Evolutionary conservation across 2,797 vertebrate species (phyloP).

Genomic region (Gambelia wislizenii): DNA sequence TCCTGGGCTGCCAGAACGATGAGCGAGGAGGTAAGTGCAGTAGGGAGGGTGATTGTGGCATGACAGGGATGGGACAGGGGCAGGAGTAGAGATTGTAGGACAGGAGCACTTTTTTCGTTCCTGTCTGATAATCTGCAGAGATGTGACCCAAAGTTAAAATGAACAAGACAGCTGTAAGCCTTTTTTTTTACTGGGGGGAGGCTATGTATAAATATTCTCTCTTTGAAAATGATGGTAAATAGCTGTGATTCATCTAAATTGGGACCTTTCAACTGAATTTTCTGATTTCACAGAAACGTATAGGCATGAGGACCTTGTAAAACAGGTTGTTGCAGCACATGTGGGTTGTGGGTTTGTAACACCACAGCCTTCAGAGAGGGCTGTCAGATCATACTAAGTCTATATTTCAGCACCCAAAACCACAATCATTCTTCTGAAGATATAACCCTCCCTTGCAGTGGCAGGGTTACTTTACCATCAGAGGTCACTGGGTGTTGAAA

Average conservation of each 20-base stretch:
- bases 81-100: too few species aligned
- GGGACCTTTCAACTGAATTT: neutral
- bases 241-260: constrained; percentile 1
- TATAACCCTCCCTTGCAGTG: neutral
- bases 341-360: constrained; percentile 17
- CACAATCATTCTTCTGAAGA: constrained; percentile 14
- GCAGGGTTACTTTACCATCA: neutral
- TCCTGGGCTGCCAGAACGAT: too few species aligned
- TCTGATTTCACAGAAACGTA: constrained; percentile 10
- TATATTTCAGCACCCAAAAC: constrained; percentile 22
- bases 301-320: constrained; percentile 6
- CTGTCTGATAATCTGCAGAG: too few species aligned
- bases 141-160: neutral
- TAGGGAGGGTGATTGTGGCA: too few species aligned
- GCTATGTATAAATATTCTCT: too few species aligned
- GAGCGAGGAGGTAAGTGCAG: too few species aligned
- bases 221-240: neutral
- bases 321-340: neutral
- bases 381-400: neutral
- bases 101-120: too few species aligned
- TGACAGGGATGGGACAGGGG: too few species aligned
- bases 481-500: neutral
- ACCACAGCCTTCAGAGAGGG: constrained; percentile 1
- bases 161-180: constrained; percentile 8
- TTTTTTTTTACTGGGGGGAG: neutral